These are phyloP conservation scores for Pseudobourletiella spinata DNA, from an alignment of 1,140 invertebrate species.

Conservation along the genomic window DNA sequence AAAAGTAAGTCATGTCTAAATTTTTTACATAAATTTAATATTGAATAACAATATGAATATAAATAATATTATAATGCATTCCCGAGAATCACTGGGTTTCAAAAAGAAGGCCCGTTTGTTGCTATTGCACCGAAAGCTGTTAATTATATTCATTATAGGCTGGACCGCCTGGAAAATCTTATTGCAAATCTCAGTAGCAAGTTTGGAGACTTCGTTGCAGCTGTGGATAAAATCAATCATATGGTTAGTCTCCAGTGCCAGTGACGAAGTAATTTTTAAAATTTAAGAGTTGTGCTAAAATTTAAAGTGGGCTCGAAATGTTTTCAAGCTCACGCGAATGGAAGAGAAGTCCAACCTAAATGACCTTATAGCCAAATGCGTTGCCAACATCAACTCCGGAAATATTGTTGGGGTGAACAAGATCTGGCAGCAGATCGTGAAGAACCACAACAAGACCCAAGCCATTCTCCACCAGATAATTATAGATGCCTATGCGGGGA, in stretches of 20 bases:
- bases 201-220: conserved; percentile 9
- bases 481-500: not conserved
- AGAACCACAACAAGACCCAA: conserved; percentile 4
- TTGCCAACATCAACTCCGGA: not conserved
- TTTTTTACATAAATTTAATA: not conserved
- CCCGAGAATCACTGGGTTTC: no score
- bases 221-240: conserved; percentile 5
- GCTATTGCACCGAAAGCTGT: no score
- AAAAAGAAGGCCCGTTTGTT: no score
- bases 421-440: conserved; percentile 4
- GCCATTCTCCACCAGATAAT: conserved; percentile 3
- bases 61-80: no score
- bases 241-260: not conserved
- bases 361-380: conserved; percentile 1
- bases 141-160: not conserved
- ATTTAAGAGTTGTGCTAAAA: not conserved
- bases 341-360: not conserved
- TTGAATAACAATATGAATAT: not conserved
- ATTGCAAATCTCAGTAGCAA: conserved; percentile 6
- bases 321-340: not conserved
- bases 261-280: not conserved
- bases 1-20: not conserved
- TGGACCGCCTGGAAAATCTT: conserved; percentile 1
- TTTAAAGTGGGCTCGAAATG: not conserved
- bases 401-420: not conserved